Evolutionary conservation across 1,140 invertebrate genomes (phyloP).

Genomic region (Teleopsis dalmanni): DNA sequence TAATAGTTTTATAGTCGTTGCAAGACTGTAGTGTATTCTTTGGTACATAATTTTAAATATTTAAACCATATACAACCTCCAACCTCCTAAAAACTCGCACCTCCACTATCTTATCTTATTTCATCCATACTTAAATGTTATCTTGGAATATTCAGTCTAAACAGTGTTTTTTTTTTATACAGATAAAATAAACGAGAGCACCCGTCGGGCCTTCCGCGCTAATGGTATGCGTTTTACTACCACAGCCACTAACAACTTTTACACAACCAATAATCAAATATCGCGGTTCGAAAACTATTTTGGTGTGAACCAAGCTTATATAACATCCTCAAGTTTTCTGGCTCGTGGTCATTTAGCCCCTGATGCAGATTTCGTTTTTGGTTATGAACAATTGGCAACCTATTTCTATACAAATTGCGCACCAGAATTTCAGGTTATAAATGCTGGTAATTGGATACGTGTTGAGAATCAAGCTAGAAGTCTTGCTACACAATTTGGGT

Average conservation of each 20-base stretch:
- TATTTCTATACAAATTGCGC: slow-evolving; percentile 50
- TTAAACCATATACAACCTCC: too few relatives aligned
- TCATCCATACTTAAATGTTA: too few relatives aligned
- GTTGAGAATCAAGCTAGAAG: slow-evolving; percentile 43
- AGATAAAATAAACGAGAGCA: slow-evolving; percentile 10
- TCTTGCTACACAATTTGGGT: slow-evolving; percentile 18
- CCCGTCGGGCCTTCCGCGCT: slow-evolving; percentile 30
- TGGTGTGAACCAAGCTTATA: slow-evolving; percentile 30
- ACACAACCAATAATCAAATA: slow-evolving; percentile 30
- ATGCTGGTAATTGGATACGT: slow-evolving; percentile 48
- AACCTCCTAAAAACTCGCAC: too few relatives aligned
- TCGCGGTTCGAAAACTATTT: slow-evolving; percentile 35
- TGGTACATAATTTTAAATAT: too few relatives aligned
- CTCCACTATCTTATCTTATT: too few relatives aligned
- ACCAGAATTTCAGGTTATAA: slow-evolving; percentile 50
- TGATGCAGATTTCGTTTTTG: slow-evolving; percentile 49
- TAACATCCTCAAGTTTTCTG: slow-evolving; percentile 41
- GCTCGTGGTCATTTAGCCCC: slow-evolving; percentile 50
- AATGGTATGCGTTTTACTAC: slow-evolving; percentile 21
- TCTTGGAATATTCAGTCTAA: background rate
- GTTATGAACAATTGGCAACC: slow-evolving; percentile 45
- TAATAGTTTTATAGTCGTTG: too few relatives aligned
- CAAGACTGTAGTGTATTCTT: too few relatives aligned
- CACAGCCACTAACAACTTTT: slow-evolving; percentile 20
- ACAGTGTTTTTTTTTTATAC: background rate